phyloP scores from a whole-genome alignment of 2,113 vertebrate genomes.

The Martes martes region DNA sequence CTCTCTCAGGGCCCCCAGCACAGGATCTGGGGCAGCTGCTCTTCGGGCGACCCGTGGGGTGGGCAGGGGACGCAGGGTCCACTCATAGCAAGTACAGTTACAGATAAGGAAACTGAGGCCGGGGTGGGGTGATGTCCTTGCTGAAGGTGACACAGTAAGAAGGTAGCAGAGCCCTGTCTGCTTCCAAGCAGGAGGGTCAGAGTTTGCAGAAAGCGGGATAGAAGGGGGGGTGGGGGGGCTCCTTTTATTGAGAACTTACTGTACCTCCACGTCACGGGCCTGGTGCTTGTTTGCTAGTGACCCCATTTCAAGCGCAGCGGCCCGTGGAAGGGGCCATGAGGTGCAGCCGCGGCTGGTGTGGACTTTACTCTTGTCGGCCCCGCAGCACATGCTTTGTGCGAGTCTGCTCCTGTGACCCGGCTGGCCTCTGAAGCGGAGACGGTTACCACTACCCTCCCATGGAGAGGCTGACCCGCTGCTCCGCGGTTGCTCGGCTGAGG shows the following conservation, averaged over 20 bases:
- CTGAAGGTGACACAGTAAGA: background rate
- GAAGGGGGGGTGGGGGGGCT: background rate
- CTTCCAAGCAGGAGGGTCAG: background rate
- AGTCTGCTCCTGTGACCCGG: rapidly evolving
- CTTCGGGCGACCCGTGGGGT: too few relatives aligned
- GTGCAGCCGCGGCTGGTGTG: rapidly evolving
- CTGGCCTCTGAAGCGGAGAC: rapidly evolving
- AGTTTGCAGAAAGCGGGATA: background rate
- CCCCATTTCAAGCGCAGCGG: rapidly evolving
- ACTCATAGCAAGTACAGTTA: background rate
- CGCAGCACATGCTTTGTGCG: rapidly evolving
- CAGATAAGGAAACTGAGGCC: background rate
- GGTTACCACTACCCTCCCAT: rapidly evolving
- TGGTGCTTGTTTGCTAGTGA: rapidly evolving
- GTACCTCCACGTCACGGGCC: background rate
- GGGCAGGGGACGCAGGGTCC: too few relatives aligned
- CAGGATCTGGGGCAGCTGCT: background rate
- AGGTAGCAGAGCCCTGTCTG: background rate
- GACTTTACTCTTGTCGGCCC: too few relatives aligned
- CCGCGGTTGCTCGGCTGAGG: rapidly evolving
- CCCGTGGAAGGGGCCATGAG: rapidly evolving
- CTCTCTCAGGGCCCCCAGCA: too few relatives aligned
- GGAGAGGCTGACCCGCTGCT: background rate
- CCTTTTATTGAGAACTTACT: background rate
- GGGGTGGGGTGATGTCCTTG: background rate